These are phyloP conservation scores for Phthorimaea operculella DNA, from an alignment of 1,140 invertebrate genomes.

Conservation along the genomic window DNA sequence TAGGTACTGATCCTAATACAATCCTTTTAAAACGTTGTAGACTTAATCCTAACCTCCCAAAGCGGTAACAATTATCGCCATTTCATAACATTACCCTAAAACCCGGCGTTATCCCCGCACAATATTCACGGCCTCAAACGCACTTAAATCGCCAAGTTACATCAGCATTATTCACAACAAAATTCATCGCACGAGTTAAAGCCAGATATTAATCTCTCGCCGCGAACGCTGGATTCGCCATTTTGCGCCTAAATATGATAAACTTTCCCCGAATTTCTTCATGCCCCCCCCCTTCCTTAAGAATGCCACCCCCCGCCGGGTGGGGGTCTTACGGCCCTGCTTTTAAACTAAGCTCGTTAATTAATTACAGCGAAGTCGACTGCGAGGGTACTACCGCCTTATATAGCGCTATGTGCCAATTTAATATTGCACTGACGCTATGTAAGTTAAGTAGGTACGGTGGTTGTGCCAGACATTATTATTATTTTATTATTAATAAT, in stretches of 20 bases:
- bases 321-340: constrained; percentile 53
- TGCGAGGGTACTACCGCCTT: constrained; percentile 53
- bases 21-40: too few species aligned
- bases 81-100: too few species aligned
- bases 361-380: constrained; percentile 66
- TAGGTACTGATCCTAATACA: too few species aligned
- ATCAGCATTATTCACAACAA: constrained; percentile 54
- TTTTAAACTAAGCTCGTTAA: constrained; percentile 69
- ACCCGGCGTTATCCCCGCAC: neutral
- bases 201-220: constrained; percentile 64
- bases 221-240: constrained; percentile 66
- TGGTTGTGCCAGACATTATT: neutral
- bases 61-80: too few species aligned
- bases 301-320: constrained; percentile 29
- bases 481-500: neutral
- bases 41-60: too few species aligned
- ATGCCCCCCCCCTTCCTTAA: constrained; percentile 39
- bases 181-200: constrained; percentile 63
- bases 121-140: constrained; percentile 10
- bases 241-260: constrained; percentile 69
- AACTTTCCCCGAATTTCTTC: constrained; percentile 67
- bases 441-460: too few species aligned
- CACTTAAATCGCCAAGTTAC: constrained; percentile 51
- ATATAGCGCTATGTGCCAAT: constrained; percentile 60
- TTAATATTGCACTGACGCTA: constrained; percentile 42